Evolutionary conservation across 2,888 invertebrate species (phyloP).

Genomic region (Xanthorhoe spadicearia): DNA sequence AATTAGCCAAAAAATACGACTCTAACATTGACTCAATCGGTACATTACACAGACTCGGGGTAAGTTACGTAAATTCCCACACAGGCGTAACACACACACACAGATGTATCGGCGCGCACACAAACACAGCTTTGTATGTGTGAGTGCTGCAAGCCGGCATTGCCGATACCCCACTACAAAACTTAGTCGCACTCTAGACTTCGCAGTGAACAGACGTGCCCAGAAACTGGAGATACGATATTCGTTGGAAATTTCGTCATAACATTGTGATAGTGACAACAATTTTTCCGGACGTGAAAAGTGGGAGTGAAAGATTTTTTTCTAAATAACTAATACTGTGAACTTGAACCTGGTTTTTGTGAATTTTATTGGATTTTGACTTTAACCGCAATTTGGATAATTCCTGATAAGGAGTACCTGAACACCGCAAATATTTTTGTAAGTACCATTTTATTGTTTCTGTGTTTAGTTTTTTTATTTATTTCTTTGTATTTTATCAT

Average conservation of each 20-base stretch:
- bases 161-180: conserved; percentile 81
- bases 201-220: conserved; percentile 67
- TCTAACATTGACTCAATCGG: conserved; percentile 77
- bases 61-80: conserved; percentile 81
- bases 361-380: conserved; percentile 71
- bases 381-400: conserved; percentile 81
- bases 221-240: conserved; percentile 63
- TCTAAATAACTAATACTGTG: conserved; percentile 63
- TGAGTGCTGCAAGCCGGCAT: conserved; percentile 73
- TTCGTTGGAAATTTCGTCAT: conserved; percentile 81
- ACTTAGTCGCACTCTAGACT: conserved; percentile 78
- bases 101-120: conserved; percentile 35
- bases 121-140: conserved; percentile 49
- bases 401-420: conserved; percentile 75
- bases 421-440: conserved; percentile 83
- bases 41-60: conserved; percentile 71
- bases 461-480: not conserved
- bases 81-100: conserved; percentile 63
- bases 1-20: conserved; percentile 80
- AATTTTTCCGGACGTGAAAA: conserved; percentile 74
- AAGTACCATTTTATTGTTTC: conserved; percentile 64
- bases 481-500: not conserved
- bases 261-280: conserved; percentile 80
- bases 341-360: conserved; percentile 63
- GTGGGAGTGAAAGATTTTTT: conserved; percentile 74